These are phyloP conservation scores for Rhinella marina DNA, from an alignment of 2,797 vertebrate genomes.

Conservation along the genomic window DNA sequence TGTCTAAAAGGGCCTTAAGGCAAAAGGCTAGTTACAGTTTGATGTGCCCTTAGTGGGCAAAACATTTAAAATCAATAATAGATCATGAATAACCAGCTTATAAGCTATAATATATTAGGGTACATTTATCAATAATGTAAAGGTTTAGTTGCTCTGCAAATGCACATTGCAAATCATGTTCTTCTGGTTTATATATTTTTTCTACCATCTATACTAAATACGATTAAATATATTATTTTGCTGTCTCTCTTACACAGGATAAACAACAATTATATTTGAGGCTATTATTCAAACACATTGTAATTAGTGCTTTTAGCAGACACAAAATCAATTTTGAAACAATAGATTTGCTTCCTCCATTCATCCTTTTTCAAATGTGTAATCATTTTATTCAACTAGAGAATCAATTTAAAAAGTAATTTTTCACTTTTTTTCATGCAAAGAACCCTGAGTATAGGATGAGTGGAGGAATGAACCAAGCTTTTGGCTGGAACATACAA, in stretches of 20 bases:
- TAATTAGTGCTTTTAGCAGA: constrained; percentile 30
- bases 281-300: constrained; percentile 11
- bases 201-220: neutral
- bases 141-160: no score
- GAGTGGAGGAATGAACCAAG: neutral
- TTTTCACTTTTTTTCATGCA: neutral
- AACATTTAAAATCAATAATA: no score
- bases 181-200: neutral
- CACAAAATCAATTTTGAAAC: constrained; percentile 22
- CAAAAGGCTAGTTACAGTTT: no score
- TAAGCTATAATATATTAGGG: no score
- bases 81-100: no score
- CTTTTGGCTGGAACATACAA: neutral
- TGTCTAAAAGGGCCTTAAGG: no score
- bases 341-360: constrained; percentile 18
- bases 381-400: constrained; percentile 28
- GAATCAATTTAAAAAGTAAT: constrained; percentile 31
- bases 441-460: neutral
- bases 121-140: no score
- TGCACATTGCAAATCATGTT: no score
- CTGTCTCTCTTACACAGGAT: constrained; percentile 5
- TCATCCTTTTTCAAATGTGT: constrained; percentile 10
- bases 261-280: constrained; percentile 27
- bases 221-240: neutral
- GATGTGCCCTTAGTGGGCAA: no score